phyloP scores from a whole-genome alignment of 2,113 vertebrate genomes.

The Engystomops pustulosus region DNA sequence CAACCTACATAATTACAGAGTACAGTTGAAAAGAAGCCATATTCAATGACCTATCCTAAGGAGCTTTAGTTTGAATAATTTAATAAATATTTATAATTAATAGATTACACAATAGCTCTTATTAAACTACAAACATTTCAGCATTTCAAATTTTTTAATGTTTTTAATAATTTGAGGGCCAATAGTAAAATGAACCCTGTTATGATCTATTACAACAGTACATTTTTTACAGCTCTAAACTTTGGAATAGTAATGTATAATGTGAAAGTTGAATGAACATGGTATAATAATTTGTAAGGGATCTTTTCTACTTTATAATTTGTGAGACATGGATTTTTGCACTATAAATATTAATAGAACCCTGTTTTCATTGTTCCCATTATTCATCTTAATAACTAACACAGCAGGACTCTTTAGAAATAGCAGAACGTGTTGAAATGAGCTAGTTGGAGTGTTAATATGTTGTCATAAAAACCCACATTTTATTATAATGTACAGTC shows the following conservation, averaged over 20 bases:
- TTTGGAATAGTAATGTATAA: too few species aligned
- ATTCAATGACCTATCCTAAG: too few species aligned
- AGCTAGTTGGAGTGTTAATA: conserved; percentile 33
- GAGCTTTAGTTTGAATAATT: too few species aligned
- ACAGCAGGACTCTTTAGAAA: conserved; percentile 35
- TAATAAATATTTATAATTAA: too few species aligned
- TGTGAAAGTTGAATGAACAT: background rate
- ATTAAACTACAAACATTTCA: too few species aligned
- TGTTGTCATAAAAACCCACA: conserved; percentile 20
- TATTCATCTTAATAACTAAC: conserved; percentile 26
- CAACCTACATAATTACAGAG: too few species aligned
- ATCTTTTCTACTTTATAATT: background rate
- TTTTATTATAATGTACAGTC: background rate
- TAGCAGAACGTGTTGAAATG: conserved; percentile 34
- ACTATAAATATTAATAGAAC: conserved; percentile 19
- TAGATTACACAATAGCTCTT: too few species aligned
- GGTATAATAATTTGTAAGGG: background rate
- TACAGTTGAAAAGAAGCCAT: too few species aligned
- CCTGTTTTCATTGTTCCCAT: conserved; percentile 4
- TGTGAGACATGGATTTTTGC: background rate
- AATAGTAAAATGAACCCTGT: background rate
- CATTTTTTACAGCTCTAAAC: background rate
- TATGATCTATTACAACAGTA: background rate
- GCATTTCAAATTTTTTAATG: too few species aligned
- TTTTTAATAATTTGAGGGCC: too few species aligned